Percentiles rank a stretch among this genome's conserved stretches.
Conservation (phyloP, 2,888 invertebrate species). For the Vannuccia rotundouncinata region DNA sequence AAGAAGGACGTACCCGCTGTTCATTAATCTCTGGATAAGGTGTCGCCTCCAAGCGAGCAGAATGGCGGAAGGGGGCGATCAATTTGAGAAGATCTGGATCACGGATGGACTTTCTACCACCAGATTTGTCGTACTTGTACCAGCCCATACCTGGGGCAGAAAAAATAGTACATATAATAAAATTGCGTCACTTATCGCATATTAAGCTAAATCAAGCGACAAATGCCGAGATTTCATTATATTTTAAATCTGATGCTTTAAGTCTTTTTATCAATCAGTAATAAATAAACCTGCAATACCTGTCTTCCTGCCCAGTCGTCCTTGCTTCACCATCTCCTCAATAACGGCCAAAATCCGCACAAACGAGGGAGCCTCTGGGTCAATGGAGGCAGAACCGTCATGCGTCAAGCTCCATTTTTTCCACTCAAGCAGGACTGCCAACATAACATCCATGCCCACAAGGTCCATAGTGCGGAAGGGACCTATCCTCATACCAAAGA, state of each 20-base stretch:
- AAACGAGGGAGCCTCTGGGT: not conserved
- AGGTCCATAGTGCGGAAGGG: conserved; percentile 45
- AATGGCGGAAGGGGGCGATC: conserved; percentile 44
- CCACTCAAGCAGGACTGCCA: not conserved
- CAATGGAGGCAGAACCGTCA: not conserved
- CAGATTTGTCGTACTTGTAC: conserved; percentile 49
- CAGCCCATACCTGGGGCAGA: conserved; percentile 47
- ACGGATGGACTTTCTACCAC: conserved; percentile 43
- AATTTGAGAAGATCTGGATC: conserved; percentile 46
- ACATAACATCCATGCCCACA: not conserved
- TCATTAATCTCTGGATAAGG: not conserved
- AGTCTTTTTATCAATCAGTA: not conserved
- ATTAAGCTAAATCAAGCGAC: too few relatives aligned
- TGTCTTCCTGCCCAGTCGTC: conserved; percentile 47
- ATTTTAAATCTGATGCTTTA: not conserved
- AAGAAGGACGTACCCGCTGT: not conserved
- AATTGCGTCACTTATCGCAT: not conserved
- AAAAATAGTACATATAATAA: not conserved
- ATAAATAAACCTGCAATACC: conserved; percentile 42
- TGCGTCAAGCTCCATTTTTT: not conserved
- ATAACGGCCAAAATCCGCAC: not conserved
- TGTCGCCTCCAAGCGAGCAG: not conserved
- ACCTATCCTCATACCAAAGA: conserved; percentile 51
- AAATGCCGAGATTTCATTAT: not conserved
- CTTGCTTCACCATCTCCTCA: not conserved